Base-by-base conservation (phyloP, 2,888 invertebrate genomes). In the Calephelis perditalis region DNA sequence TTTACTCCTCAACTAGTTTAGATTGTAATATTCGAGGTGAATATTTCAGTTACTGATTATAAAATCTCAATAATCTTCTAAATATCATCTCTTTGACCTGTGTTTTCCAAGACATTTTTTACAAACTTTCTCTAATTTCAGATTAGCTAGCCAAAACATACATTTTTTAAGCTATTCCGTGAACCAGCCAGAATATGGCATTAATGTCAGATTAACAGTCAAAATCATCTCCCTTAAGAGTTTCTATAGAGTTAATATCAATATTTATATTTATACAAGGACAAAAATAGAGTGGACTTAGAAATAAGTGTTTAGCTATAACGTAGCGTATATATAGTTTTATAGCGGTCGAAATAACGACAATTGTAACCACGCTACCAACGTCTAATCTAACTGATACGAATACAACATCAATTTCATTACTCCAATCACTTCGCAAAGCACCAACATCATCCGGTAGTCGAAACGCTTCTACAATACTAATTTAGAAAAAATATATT, bases 381-480 rank as follows among this genome's bases (percentile, higher is more conserved):
- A 54, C 52, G 52, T 36, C 52, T 54, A 54, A 54, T 54, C 36
- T 54, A 54, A 54, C 36, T 54, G 52, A 54, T 54, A 54, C 77
- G 74, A 75, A 71, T 78, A 84, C 82, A 81, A 82, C 81, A 82
- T 73, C 78, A 72, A 78, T 69, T 68, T 77, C 71, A 70, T 66
- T 68, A 40, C 72, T 73, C 71, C 68, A 67, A 69, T 71, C 73
- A 72, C 71, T 64, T 73, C 74, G 78, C 82, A 75, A 85, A 88
- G 88, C 89, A 88, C 88, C 88, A 86, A 82, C 80, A 73, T 76
- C 75, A 74, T 74, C 84, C 87, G 88, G 86, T 85, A 87, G 87
- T 79, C 87, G 78, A 77, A 81, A 78, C 75, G 81, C 76, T 66
- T 63, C 60, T 63, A 68, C 63, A 79, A 81, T 68, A 81, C 79